Evolutionary conservation across 2,888 invertebrate species (phyloP).

Genomic region (Steinernema scapterisci): DNA sequence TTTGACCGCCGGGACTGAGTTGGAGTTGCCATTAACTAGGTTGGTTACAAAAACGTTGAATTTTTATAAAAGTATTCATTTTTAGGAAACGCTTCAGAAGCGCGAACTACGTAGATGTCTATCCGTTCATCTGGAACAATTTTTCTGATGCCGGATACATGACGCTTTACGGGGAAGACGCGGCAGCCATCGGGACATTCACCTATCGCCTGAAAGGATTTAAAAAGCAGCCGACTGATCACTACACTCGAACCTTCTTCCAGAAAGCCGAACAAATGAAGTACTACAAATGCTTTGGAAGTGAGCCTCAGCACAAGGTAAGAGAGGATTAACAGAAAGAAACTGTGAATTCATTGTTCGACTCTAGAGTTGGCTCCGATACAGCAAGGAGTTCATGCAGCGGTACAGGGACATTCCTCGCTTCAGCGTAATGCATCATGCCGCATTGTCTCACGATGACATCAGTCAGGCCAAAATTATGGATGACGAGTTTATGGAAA

Average conservation of each 20-base stretch:
- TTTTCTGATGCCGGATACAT: slow-evolving; percentile 69
- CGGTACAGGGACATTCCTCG: slow-evolving; percentile 77
- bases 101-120: slow-evolving; percentile 69
- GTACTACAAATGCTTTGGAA: slow-evolving; percentile 64
- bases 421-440: slow-evolving; percentile 86
- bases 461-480: slow-evolving; percentile 77
- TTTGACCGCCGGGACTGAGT: slow-evolving; percentile 69
- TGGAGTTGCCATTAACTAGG: slow-evolving; percentile 69
- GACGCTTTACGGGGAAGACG: slow-evolving; percentile 86
- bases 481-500: slow-evolving; percentile 55
- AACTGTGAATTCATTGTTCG: too few species aligned
- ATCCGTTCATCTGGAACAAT: slow-evolving; percentile 70
- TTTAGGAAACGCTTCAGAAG: slow-evolving; percentile 62
- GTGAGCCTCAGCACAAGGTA: slow-evolving; percentile 61
- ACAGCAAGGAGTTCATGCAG: slow-evolving; percentile 72
- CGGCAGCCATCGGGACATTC: slow-evolving; percentile 83
- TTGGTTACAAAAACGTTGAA: background rate
- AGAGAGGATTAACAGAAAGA: background rate
- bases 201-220: slow-evolving; percentile 89
- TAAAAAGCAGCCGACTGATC: slow-evolving; percentile 81
- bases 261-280: slow-evolving; percentile 75
- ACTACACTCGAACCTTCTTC: slow-evolving; percentile 84
- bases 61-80: background rate
- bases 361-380: slow-evolving; percentile 62
- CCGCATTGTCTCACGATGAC: slow-evolving; percentile 85